phyloP scores from a whole-genome alignment of 2,888 invertebrate genomes.

The Melinaea marsaeus region DNA sequence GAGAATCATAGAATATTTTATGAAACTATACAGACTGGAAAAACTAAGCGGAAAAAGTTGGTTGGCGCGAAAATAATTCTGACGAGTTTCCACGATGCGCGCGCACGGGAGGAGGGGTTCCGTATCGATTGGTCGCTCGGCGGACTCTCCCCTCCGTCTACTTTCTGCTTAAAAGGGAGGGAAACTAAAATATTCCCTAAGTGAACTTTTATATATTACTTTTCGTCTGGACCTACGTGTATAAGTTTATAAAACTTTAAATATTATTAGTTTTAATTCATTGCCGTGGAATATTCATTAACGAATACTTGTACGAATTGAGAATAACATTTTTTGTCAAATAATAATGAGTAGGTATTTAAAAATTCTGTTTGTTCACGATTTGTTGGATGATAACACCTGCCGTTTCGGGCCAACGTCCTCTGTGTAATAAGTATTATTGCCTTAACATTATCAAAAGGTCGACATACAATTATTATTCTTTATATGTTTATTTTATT shows the following conservation, averaged over 20 bases:
- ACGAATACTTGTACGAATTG: no score
- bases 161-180: slow-evolving; percentile 49
- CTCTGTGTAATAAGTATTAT: slow-evolving; percentile 33
- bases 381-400: slow-evolving; percentile 32
- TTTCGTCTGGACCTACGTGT: slow-evolving; percentile 18
- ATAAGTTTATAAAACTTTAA: not conserved
- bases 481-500: slow-evolving; percentile 2
- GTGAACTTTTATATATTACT: slow-evolving; percentile 37
- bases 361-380: slow-evolving; percentile 25
- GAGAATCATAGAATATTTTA: not conserved
- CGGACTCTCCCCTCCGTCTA: slow-evolving; percentile 45
- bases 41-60: slow-evolving; percentile 31
- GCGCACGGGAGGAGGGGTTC: slow-evolving; percentile 60
- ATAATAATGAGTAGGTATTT: slow-evolving; percentile 3
- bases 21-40: slow-evolving; percentile 11
- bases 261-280: not conserved
- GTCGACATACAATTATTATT: slow-evolving; percentile 16
- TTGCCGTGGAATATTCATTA: no score
- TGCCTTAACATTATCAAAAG: slow-evolving; percentile 34
- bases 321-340: not conserved
- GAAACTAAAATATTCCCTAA: slow-evolving; percentile 47
- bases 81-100: slow-evolving; percentile 51
- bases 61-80: slow-evolving; percentile 55
- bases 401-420: slow-evolving; percentile 34
- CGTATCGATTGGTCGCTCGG: slow-evolving; percentile 66